These are phyloP conservation scores for Cephalopachus bancanus DNA, from an alignment of 2,797 vertebrate genomes.

Conservation along the genomic window DNA sequence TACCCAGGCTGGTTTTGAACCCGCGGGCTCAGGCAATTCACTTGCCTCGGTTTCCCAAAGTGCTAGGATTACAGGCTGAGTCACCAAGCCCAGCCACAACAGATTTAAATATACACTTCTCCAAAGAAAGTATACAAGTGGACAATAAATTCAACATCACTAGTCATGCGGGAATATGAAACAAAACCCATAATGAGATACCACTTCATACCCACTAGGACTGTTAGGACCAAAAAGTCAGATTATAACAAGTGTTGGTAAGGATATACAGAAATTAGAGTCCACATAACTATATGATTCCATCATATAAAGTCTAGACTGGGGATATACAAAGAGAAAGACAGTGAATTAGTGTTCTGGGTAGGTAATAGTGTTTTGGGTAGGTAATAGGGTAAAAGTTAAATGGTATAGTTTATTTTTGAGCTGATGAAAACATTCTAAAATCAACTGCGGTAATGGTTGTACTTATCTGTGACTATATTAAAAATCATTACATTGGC, in stretches of 20 bases:
- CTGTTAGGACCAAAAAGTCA: neutral
- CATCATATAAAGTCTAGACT: neutral
- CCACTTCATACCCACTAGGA: neutral
- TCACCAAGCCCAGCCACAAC: neutral
- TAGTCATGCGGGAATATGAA: neutral
- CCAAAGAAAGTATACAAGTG: neutral
- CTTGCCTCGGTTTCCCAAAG: too few species aligned
- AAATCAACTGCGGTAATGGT: neutral
- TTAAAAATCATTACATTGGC: neutral
- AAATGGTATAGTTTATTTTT: neutral
- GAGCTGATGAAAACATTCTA: neutral
- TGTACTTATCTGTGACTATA: neutral
- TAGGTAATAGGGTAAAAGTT: neutral
- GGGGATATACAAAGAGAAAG: neutral
- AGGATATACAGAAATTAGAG: constrained; percentile 20
- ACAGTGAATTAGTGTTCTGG: neutral
- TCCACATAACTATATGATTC: neutral
- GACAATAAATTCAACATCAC: neutral
- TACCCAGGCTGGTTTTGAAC: too few species aligned
- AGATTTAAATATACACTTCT: neutral
- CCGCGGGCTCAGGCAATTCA: too few species aligned
- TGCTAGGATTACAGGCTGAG: too few species aligned
- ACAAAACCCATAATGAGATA: neutral
- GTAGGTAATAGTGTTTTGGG: too few species aligned
- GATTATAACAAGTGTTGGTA: neutral